Evolutionary conservation across 1,140 invertebrate species (phyloP).

Genomic region (Lasioglossum baleicum): DNA sequence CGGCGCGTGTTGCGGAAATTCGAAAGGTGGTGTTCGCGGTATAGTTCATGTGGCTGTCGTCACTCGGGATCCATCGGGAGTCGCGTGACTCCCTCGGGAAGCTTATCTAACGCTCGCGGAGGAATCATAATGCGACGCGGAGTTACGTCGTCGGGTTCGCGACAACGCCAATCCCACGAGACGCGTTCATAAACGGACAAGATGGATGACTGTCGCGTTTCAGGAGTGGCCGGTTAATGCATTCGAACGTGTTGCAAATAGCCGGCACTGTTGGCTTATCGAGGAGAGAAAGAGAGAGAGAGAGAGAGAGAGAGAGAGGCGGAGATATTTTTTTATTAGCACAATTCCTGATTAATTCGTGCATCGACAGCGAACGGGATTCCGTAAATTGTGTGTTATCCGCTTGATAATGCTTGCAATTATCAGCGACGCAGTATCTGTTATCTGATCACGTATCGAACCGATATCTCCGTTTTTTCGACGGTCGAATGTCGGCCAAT

Average conservation of each 20-base stretch:
- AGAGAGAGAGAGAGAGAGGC: neutral
- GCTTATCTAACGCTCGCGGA: slow-evolving; percentile 41
- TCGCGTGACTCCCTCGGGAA: slow-evolving; percentile 52
- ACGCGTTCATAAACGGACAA: slow-evolving; percentile 13
- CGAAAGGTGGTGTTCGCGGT: neutral
- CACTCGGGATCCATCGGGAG: slow-evolving; percentile 36
- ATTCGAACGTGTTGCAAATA: neutral
- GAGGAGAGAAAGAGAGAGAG: neutral
- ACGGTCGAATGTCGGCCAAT: no score
- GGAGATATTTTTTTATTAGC: slow-evolving; percentile 3
- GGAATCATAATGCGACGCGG: slow-evolving; percentile 43
- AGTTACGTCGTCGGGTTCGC: neutral
- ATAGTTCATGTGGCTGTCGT: slow-evolving; percentile 45
- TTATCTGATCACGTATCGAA: neutral
- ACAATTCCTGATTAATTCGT: neutral
- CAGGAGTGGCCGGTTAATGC: slow-evolving; percentile 25
- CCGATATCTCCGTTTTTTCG: neutral
- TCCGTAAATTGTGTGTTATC: neutral
- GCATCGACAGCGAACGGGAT: slow-evolving; percentile 2
- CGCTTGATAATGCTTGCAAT: slow-evolving; percentile 20
- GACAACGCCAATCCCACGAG: slow-evolving; percentile 30
- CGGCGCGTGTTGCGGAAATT: neutral
- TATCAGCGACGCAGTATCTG: neutral
- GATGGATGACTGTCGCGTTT: slow-evolving; percentile 10
- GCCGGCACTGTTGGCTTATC: neutral